A percentile compares a stretch with the other conserved stretches of the same genome.
Evolutionary conservation across 2,113 vertebrate species (phyloP).

Genomic region (Thalassoma bifasciatum): DNA sequence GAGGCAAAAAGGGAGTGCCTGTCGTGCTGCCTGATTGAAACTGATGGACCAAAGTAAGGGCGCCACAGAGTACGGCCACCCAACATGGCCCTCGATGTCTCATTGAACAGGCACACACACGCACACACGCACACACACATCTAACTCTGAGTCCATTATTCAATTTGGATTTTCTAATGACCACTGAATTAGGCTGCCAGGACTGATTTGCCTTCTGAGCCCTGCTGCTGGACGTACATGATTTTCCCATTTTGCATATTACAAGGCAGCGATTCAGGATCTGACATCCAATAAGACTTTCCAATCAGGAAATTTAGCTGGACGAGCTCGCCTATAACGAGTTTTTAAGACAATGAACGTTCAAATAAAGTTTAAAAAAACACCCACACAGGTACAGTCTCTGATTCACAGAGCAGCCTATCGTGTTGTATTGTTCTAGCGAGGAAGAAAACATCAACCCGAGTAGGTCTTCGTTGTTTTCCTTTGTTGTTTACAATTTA

Average conservation of each 20-base stretch:
- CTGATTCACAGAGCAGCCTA: background rate
- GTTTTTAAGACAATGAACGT: constrained; percentile 4
- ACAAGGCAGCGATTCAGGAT: constrained; percentile 50
- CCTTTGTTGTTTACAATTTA: no score
- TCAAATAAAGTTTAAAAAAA: background rate
- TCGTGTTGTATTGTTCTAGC: background rate
- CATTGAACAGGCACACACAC: constrained; percentile 48
- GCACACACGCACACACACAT: constrained; percentile 14
- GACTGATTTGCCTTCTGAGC: constrained; percentile 76
- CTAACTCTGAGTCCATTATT: constrained; percentile 79
- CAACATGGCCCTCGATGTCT: constrained; percentile 47
- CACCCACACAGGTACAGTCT: background rate
- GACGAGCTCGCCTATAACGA: constrained; percentile 10
- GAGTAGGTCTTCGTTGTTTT: no score
- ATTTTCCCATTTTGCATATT: constrained; percentile 62
- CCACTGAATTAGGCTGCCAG: constrained; percentile 84
- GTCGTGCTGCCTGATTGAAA: constrained; percentile 82
- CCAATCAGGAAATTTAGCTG: constrained; percentile 34
- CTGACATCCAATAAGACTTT: constrained; percentile 46
- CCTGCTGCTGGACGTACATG: constrained; percentile 63
- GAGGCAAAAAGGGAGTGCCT: constrained; percentile 63
- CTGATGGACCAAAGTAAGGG: constrained; percentile 77
- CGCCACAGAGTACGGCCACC: constrained; percentile 59
- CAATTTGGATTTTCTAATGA: constrained; percentile 84
- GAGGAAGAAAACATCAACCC: no score